These are phyloP conservation scores for Thereva nobilitata DNA, from an alignment of 2,888 invertebrate genomes.

Conservation along the genomic window DNA sequence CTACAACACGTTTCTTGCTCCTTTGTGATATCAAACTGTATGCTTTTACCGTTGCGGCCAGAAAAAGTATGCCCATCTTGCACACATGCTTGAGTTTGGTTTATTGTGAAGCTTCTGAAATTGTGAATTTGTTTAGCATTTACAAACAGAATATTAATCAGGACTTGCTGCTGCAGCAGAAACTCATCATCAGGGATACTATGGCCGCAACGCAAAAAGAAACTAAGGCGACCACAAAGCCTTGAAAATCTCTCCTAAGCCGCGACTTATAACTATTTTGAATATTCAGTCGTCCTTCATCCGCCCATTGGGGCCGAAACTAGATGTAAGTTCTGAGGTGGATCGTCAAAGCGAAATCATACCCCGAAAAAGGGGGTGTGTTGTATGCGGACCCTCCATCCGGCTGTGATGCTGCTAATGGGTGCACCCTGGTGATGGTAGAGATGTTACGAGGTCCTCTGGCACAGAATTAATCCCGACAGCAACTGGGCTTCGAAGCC, in stretches of 20 bases:
- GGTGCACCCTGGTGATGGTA: constrained; percentile 21
- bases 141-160: no score
- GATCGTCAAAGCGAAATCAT: constrained; percentile 10
- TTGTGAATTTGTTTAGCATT: no score
- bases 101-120: no score
- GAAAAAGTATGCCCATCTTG: constrained; percentile 11
- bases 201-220: no score
- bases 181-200: no score
- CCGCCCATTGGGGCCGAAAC: background rate
- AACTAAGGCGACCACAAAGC: no score
- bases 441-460: constrained; percentile 20
- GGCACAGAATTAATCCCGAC: constrained; percentile 13
- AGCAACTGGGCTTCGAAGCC: background rate
- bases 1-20: constrained; percentile 13
- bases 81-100: background rate
- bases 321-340: constrained; percentile 1
- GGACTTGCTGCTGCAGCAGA: no score
- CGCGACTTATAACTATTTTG: no score
- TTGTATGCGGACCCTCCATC: constrained; percentile 20
- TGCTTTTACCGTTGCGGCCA: constrained; percentile 2
- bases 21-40: constrained; percentile 13
- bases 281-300: background rate
- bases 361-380: constrained; percentile 4
- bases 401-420: constrained; percentile 28
- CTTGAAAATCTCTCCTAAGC: no score